phyloP scores from a whole-genome alignment of 2,113 vertebrate genomes.

The Eptesicus fuscus region DNA sequence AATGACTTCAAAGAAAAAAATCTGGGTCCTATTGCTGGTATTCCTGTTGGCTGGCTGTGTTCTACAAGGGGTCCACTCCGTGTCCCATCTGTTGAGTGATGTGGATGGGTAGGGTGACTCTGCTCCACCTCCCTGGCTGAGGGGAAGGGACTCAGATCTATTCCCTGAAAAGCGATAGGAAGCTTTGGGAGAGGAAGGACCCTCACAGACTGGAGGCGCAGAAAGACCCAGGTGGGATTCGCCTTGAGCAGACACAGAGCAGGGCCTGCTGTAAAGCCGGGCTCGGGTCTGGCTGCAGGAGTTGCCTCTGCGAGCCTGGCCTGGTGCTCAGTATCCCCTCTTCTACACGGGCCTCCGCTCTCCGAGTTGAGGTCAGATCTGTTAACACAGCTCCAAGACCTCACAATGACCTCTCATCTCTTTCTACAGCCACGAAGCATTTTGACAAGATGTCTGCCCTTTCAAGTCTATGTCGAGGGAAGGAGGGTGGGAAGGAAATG shows the following conservation, averaged over 20 bases:
- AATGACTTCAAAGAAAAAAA: not conserved
- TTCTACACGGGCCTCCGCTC: fast-evolving
- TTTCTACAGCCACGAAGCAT: too few species aligned
- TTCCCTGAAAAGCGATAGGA: not conserved
- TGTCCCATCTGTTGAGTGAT: not conserved
- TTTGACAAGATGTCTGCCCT: not conserved
- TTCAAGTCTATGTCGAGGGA: not conserved
- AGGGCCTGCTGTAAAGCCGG: not conserved
- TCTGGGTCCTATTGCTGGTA: not conserved
- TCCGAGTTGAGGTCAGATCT: not conserved
- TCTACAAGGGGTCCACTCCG: too few species aligned
- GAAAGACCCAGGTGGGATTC: too few species aligned
- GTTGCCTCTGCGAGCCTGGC: not conserved
- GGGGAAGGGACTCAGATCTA: not conserved
- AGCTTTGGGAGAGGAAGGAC: not conserved
- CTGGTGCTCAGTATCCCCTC: fast-evolving
- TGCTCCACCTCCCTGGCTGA: not conserved
- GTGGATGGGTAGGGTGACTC: fast-evolving
- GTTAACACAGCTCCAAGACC: not conserved
- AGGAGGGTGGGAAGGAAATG: not conserved
- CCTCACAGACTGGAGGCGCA: not conserved
- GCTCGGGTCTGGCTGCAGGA: too few species aligned
- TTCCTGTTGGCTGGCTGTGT: not conserved
- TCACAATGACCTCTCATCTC: not conserved
- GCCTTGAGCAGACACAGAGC: not conserved